A percentile compares a stretch with the other conserved stretches of the same genome.
Evolutionary conservation across 2,888 invertebrate genomes (phyloP).

Genomic region (Yponomeuta sedellus): DNA sequence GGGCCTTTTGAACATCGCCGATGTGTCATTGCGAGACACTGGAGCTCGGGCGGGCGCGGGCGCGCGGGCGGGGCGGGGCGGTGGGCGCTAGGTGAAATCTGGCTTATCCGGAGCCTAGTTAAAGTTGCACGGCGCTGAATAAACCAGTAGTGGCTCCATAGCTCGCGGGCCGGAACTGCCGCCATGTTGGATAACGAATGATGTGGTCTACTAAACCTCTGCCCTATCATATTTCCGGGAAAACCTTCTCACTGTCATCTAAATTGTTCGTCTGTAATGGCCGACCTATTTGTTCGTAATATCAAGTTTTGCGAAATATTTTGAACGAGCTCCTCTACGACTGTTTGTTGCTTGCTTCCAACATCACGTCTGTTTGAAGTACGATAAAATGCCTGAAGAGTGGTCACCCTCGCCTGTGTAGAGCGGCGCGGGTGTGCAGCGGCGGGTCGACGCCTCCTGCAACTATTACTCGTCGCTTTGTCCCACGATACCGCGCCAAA

Average conservation of each 20-base stretch:
- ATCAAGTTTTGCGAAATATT: background rate
- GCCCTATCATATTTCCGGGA: too few relatives aligned
- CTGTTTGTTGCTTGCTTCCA: background rate
- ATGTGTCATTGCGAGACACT: background rate
- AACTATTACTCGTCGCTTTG: background rate
- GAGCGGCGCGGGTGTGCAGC: background rate
- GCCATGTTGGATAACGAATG: constrained; percentile 2
- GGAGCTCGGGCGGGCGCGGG: background rate
- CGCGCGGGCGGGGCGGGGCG: background rate
- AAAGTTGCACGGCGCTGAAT: background rate
- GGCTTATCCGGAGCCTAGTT: background rate
- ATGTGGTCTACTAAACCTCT: background rate
- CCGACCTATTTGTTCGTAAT: too few relatives aligned
- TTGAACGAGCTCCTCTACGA: background rate
- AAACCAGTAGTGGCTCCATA: background rate
- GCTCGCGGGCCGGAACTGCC: background rate
- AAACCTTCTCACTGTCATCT: too few relatives aligned
- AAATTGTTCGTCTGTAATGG: too few relatives aligned
- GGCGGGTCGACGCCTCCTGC: background rate
- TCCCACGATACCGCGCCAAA: background rate
- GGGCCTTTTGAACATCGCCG: background rate
- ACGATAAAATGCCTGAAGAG: background rate
- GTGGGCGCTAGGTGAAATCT: background rate
- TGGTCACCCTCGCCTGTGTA: background rate
- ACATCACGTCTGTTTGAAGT: background rate